These are phyloP conservation scores for Prunella fulvescens DNA, from an alignment of 2,113 vertebrate species.

Conservation along the genomic window DNA sequence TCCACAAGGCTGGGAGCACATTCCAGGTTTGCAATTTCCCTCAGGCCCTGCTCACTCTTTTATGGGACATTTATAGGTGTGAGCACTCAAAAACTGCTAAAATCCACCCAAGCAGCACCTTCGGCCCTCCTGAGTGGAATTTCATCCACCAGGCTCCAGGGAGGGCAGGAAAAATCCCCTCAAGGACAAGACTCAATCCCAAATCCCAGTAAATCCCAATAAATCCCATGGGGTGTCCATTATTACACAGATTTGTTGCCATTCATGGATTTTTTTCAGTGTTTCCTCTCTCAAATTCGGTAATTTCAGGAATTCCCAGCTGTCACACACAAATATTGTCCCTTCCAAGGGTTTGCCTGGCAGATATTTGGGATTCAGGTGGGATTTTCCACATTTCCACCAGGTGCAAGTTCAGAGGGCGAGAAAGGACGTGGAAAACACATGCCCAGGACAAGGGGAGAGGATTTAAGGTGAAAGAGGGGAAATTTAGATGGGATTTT, in stretches of 20 bases:
- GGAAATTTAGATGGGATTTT: background rate
- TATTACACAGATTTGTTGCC: rapidly evolving
- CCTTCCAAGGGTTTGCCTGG: background rate
- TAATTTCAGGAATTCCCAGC: background rate
- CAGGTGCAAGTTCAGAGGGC: rapidly evolving
- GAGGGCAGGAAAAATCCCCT: background rate
- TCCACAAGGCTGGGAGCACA: background rate
- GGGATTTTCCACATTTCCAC: background rate
- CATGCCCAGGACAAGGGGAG: background rate
- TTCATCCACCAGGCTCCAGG: background rate
- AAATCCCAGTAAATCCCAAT: background rate
- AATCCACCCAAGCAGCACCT: background rate
- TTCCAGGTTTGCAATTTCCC: background rate
- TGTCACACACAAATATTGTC: background rate
- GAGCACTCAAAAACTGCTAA: background rate
- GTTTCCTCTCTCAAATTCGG: background rate
- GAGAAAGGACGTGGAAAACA: background rate
- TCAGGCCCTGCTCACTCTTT: background rate
- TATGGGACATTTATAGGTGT: background rate
- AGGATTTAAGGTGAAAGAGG: background rate
- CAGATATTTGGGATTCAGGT: background rate
- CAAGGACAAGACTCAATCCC: rapidly evolving
- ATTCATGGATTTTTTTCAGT: background rate
- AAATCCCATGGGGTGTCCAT: rapidly evolving
- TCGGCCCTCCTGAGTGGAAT: background rate